Base-by-base conservation (phyloP, 1,140 invertebrate genomes). In the Tachypleus tridentatus region DNA sequence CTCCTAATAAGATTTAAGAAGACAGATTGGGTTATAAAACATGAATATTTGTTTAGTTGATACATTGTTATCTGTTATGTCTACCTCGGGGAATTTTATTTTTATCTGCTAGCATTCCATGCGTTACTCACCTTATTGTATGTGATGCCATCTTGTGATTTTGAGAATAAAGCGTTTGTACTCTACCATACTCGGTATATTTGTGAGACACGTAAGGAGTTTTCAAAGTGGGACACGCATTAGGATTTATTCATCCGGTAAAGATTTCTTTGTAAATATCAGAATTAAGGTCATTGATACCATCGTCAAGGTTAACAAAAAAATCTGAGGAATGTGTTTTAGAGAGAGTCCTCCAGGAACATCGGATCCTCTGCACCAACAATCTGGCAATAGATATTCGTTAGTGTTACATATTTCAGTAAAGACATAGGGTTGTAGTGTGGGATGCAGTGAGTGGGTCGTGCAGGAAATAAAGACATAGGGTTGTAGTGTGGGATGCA, bases 281-380 rank as follows among this genome's bases (percentile, higher is more conserved):
- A 49, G 69, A 70, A 63, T 75, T 75, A 9, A 74, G 61, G 48
- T 74, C 72, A 64, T 75, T 75, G 8, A 75, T 70, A 51, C 71
- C 72, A 61, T 75, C 74, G 68, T 75, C 74, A 75, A 75, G 29
- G 73, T 74, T n/a, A 75, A 67, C 3, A 70, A 91, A 94, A 54
- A 90, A 85, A 75, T 91, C 64, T 75, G 74, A 48, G 74, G 74
- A 60, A 72, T 53, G 3, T 66, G 57, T 29, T 49, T 63, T 8
- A 51, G 4, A 10, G 64, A n/a, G 62, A 53, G 51, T 67, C 65
- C 4, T 48, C 57, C 90, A 73, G 91, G 91, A 75, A 93, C 88
- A 65, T 92, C 88, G 75, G 86, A 85, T 72, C 90, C 91, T 67
- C 91, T 91, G 72, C 91, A 94, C 72, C 82, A 86, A 71, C 91